phyloP scores from a whole-genome alignment of 2,113 vertebrate genomes.

The Perca fluviatilis region DNA sequence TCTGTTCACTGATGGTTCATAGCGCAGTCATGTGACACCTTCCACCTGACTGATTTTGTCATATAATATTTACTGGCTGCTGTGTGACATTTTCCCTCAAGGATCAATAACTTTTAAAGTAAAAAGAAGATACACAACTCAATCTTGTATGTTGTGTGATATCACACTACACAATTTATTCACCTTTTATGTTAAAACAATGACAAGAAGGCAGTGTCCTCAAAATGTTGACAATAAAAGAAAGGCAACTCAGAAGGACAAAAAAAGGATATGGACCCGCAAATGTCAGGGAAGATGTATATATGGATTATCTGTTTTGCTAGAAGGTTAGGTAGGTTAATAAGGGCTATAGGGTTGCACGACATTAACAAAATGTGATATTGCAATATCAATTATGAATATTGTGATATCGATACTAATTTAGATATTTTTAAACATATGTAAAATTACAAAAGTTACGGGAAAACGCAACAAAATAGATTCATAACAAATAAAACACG shows the following conservation, averaged over 20 bases:
- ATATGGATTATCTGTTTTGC: no score
- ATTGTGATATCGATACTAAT: no score
- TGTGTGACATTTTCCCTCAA: constrained; percentile 26
- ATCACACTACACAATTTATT: neutral
- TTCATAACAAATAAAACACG: no score
- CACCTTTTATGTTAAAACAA: neutral
- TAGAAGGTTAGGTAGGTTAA: no score
- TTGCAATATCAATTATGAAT: no score
- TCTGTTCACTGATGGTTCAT: neutral
- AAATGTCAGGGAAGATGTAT: neutral
- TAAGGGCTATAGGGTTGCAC: no score
- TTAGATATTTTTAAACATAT: no score
- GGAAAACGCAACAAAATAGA: no score
- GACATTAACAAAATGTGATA: no score
- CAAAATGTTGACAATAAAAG: neutral
- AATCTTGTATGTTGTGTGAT: neutral
- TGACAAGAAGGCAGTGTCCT: neutral
- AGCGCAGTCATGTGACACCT: constrained; percentile 9
- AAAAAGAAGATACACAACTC: neutral
- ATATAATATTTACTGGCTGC: constrained; percentile 21
- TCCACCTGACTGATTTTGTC: constrained; percentile 6
- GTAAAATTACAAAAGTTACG: no score
- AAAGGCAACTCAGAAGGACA: neutral
- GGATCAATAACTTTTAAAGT: constrained; percentile 34
- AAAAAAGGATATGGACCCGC: neutral